Percentiles rank a stretch among this genome's conserved stretches.
These are phyloP conservation scores for Pristionchus maxplancki DNA, from an alignment of 2,888 invertebrate species.

Conservation along the genomic window DNA sequence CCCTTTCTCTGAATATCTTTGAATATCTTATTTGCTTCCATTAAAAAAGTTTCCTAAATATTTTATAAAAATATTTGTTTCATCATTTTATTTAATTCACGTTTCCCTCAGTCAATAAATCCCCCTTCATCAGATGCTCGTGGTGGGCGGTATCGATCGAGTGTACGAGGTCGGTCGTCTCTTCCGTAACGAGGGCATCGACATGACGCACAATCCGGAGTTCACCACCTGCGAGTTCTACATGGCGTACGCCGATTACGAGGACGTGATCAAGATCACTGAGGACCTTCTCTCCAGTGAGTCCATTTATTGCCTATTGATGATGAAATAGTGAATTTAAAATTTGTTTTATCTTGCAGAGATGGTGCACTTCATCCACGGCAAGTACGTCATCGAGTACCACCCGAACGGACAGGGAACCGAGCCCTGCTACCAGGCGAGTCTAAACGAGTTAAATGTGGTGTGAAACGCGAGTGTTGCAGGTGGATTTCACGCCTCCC, in stretches of 20 bases:
- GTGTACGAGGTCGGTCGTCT: conserved; percentile 88
- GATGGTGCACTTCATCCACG: conserved; percentile 94
- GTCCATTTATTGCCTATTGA: conserved; percentile 30
- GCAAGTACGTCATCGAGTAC: conserved; percentile 91
- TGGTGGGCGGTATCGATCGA: conserved; percentile 96
- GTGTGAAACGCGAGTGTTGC: not conserved
- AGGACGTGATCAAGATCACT: conserved; percentile 93
- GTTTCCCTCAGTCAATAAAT: too few species aligned
- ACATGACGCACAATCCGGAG: conserved; percentile 98
- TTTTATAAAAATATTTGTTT: not conserved
- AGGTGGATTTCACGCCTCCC: conserved; percentile 97
- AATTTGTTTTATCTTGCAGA: conserved; percentile 79
- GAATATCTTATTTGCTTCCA: not conserved
- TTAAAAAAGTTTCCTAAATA: too few species aligned
- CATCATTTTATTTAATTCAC: not conserved
- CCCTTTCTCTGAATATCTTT: not conserved
- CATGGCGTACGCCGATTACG: conserved; percentile 99
- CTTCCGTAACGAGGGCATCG: conserved; percentile 99
- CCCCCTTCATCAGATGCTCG: conserved; percentile 88
- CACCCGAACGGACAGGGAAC: conserved; percentile 89
- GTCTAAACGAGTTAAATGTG: not conserved
- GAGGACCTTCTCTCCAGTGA: conserved; percentile 89
- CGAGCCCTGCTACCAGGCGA: conserved; percentile 82
- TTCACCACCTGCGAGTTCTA: conserved; percentile 99
- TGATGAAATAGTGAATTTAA: not conserved